Base-by-base conservation (phyloP, 1,140 invertebrate genomes). In the Platyura marginata region DNA sequence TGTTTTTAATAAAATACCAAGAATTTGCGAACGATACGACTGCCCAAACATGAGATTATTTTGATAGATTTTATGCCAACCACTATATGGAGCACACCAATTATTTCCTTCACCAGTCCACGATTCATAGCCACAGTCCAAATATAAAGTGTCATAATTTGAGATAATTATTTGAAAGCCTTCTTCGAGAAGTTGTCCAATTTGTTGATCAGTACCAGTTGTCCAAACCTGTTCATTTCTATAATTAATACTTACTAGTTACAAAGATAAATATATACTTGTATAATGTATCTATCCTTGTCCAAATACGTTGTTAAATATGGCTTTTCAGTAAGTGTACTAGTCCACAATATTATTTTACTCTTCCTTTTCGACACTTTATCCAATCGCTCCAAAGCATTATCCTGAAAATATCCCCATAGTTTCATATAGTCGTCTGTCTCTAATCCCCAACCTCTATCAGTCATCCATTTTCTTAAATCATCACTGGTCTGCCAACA, bases 401-500 rank as follows among this genome's bases (percentile, higher is more conserved):
- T 69, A 0, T 49, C 61, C 62, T 81, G 79, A 56, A 82, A 85
- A 43, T 73, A 60, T 45, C 72, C 62, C 82, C 81, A 87, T 3
- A 85, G 58, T 45, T 74, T 64, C 3, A 76, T 65, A 51, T 77
- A 84, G 47, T 69, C 73, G 2, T 56, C 49, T 20, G 74, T 62
- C 15, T 65, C 47, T 40, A 69, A 49, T 48, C 59, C 53, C 70
- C 72, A 72, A 5, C 66, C 59, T 49, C 72, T 63, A 2, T 63
- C 57, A 44, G 55, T 39, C 75, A 86, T 79, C 68, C 75, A 82
- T 5, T 73, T 52, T 32, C 60, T 65, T 49, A 86, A 77, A 21
- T 62, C 57, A 8, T 59, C 49, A 0, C 72, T 74, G 1, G 69
- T 66, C 47, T 77, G 81, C 83, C 83, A 87, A 51, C 81, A 86